phyloP scores from a whole-genome alignment of 2,113 vertebrate species.

The Cinclus cinclus region DNA sequence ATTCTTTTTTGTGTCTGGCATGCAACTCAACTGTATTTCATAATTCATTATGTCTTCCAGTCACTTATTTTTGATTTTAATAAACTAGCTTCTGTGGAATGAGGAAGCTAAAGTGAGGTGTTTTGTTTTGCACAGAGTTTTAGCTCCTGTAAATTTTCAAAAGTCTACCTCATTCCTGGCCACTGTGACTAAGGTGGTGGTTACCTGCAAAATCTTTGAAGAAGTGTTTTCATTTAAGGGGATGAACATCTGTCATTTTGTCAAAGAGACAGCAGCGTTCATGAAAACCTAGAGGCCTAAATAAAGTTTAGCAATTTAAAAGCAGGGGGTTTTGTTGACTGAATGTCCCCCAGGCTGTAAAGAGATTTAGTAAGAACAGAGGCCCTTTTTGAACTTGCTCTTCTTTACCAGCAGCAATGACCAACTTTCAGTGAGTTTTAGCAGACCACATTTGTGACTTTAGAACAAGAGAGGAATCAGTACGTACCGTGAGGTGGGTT shows the following conservation, averaged over 20 bases:
- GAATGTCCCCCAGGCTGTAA: not conserved
- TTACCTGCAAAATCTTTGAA: not conserved
- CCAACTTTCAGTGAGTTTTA: not conserved
- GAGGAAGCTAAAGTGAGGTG: not conserved
- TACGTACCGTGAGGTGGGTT: conserved; percentile 89
- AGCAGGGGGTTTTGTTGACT: not conserved
- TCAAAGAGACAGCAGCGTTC: not conserved
- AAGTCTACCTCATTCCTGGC: not conserved
- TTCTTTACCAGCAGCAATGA: not conserved
- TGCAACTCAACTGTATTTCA: not conserved
- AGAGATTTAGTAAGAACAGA: not conserved
- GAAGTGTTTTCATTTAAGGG: not conserved
- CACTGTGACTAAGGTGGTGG: not conserved
- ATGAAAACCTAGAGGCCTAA: not conserved
- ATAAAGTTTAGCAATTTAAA: not conserved
- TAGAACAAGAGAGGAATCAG: not conserved
- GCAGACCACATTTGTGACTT: not conserved
- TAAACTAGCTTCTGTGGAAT: not conserved
- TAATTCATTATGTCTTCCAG: not conserved
- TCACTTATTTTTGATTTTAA: not conserved
- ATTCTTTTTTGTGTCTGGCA: not conserved
- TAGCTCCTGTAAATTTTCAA: not conserved
- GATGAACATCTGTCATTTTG: not conserved
- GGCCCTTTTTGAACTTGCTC: not conserved
- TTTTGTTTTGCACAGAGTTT: not conserved